Evolutionary conservation across 2,888 invertebrate species (phyloP).

Genomic region (Lapara coniferarum): DNA sequence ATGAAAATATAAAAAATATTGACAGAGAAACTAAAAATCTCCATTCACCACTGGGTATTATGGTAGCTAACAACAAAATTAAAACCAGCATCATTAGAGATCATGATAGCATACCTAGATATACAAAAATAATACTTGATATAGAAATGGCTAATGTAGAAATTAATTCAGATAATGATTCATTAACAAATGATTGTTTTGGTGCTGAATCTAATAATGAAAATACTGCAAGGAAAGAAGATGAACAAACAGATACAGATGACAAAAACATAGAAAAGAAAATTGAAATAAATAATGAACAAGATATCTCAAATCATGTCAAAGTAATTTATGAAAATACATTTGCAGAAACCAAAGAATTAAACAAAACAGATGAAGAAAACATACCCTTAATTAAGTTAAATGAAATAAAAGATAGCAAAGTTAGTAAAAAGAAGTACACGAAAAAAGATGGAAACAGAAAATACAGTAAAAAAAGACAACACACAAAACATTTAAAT

Average conservation of each 20-base stretch:
- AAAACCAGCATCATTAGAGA: background rate
- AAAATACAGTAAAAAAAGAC: too few relatives aligned
- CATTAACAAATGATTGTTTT: background rate
- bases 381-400: constrained; percentile 2
- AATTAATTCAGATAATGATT: background rate
- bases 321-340: constrained; percentile 36
- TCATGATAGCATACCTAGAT: background rate
- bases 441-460: constrained; percentile 37
- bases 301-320: constrained; percentile 27
- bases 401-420: constrained; percentile 22
- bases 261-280: background rate
- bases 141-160: background rate
- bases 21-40: background rate
- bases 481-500: too few relatives aligned
- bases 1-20: background rate
- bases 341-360: constrained; percentile 21
- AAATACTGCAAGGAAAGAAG: background rate
- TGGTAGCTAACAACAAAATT: background rate
- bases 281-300: background rate
- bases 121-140: background rate
- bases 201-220: too few relatives aligned
- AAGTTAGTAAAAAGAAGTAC: constrained; percentile 31
- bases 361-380: constrained; percentile 8
- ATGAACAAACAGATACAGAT: background rate
- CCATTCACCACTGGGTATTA: background rate